phyloP scores from a whole-genome alignment of 2,888 invertebrate species.

The Oconnorella tubifera region DNA sequence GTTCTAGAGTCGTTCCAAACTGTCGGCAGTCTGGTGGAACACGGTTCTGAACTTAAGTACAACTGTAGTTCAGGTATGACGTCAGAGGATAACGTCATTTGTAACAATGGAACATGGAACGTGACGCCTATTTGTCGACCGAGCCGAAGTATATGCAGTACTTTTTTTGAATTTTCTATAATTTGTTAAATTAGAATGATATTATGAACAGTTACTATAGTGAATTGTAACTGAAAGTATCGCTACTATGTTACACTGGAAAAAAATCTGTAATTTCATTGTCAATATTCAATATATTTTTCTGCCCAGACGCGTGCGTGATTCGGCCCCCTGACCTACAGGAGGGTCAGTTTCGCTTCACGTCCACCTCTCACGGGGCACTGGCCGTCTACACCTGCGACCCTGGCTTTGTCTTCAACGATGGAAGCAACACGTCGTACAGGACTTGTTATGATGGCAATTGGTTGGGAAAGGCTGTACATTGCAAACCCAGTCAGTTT shows the following conservation, averaged over 20 bases:
- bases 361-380: slow-evolving; percentile 94
- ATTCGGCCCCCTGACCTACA: slow-evolving; percentile 77
- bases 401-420: slow-evolving; percentile 80
- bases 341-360: slow-evolving; percentile 92
- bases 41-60: background rate
- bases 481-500: slow-evolving; percentile 63
- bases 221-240: too few relatives aligned
- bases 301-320: slow-evolving; percentile 67
- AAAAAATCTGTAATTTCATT: background rate
- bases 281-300: background rate
- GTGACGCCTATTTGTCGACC: slow-evolving; percentile 83
- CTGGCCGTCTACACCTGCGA: slow-evolving; percentile 87
- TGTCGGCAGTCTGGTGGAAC: background rate
- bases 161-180: too few relatives aligned
- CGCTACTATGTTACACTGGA: too few relatives aligned
- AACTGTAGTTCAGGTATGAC: background rate
- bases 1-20: background rate
- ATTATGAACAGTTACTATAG: background rate
- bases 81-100: slow-evolving; percentile 50
- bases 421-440: slow-evolving; percentile 17
- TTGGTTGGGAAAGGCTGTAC: slow-evolving; percentile 80
- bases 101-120: slow-evolving; percentile 94
- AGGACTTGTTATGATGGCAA: slow-evolving; percentile 84
- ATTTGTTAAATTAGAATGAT: background rate
- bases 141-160: slow-evolving; percentile 24